Base-by-base conservation (phyloP, 2,888 invertebrate genomes). In the Cataglyphis albicans region DNA sequence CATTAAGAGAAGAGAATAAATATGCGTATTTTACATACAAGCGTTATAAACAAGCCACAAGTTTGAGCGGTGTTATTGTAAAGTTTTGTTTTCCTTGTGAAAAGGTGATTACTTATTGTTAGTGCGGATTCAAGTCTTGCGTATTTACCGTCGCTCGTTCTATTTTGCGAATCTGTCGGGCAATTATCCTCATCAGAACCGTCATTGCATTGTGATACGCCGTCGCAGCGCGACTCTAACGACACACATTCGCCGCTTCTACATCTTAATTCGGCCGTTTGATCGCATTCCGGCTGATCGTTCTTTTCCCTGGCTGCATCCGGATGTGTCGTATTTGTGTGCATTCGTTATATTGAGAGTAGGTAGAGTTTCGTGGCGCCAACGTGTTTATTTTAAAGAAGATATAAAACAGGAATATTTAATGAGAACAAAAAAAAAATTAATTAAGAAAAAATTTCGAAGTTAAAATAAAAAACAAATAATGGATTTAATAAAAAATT, bases 201-300 rank as follows among this genome's bases (percentile, higher is more conserved):
- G 89, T 96, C 95, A 0, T 92, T 80, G 92, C 97, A 97, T 90
- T 97, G 96, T 0, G 32, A 29, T 0, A 87, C 29, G 3, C 95
- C 95, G 91, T 97, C 96, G 93, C 98, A 98, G 12, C 95, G 95
- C 10, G 94, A 94, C 4, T 90, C 91, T 9, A 91, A 89, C 4
- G 95, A 95, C 38, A 97, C 95, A 93, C 97, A 97, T 74, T 86
- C 81, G 2, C 96, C 96, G 78, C 95, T 94, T 85, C 95, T 95
- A 90, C 96, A 97, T 1, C 92, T 93, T 82, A 95, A 90, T 86
- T 95, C 94, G 6, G 90, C 90, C 44, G 90, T 83, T 32, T 83
- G 87, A 65, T 93, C 91, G 83, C 93, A 93, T 81, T 92, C 89
- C n/a, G 72, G 75, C 25, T 76, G 72, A 0, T n/a, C 61, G 3